Evolutionary conservation across 2,888 invertebrate species (phyloP).

Genomic region (Spodoptera exigua): DNA sequence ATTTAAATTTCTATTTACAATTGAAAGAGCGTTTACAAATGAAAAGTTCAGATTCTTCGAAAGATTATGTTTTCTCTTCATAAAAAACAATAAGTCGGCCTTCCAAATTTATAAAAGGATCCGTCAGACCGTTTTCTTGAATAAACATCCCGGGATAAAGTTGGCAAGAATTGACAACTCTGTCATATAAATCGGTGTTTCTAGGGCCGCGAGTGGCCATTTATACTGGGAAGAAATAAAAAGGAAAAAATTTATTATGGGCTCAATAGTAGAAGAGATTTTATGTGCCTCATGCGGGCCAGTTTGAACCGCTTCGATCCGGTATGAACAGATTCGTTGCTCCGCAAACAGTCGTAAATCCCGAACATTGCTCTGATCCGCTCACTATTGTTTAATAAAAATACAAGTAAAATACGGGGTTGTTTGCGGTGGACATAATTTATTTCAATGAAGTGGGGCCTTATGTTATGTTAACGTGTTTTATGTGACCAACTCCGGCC

Average conservation of each 20-base stretch:
- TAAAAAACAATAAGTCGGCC: slow-evolving; percentile 49
- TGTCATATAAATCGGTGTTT: slow-evolving; percentile 61
- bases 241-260: slow-evolving; percentile 74
- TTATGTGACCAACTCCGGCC: slow-evolving; percentile 26
- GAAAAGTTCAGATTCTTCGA: slow-evolving; percentile 45
- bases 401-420: slow-evolving; percentile 58
- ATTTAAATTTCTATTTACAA: slow-evolving; percentile 52
- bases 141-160: slow-evolving; percentile 58
- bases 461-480: slow-evolving; percentile 57
- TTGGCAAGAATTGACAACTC: slow-evolving; percentile 60
- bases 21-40: slow-evolving; percentile 42
- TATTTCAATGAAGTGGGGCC: slow-evolving; percentile 75
- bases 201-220: slow-evolving; percentile 58
- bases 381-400: slow-evolving; percentile 71
- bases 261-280: slow-evolving; percentile 72
- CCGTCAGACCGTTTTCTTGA: slow-evolving; percentile 50
- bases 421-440: slow-evolving; percentile 73
- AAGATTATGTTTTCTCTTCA: slow-evolving; percentile 37
- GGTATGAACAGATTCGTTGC: slow-evolving; percentile 75
- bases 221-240: slow-evolving; percentile 68
- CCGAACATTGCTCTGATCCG: slow-evolving; percentile 75
- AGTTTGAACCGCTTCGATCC: slow-evolving; percentile 53
- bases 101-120: slow-evolving; percentile 44
- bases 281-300: slow-evolving; percentile 73
- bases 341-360: slow-evolving; percentile 82